Base-by-base conservation (phyloP, 2,113 vertebrate genomes). In the Desmodus rotundus region DNA sequence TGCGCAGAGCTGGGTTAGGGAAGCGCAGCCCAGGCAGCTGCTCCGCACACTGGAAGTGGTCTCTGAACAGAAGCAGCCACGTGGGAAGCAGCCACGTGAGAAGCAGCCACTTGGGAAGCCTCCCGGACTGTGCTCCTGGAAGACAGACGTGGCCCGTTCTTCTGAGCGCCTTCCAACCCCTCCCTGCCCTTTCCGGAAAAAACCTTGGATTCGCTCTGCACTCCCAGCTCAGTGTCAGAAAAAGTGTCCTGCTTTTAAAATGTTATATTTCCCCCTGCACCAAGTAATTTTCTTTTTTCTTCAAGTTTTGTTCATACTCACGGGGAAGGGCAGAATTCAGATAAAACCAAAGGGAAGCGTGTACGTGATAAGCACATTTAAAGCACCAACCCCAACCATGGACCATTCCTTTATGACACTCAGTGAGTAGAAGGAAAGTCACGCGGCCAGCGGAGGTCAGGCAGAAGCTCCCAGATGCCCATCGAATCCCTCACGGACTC, bases 301-400 rank as follows among this genome's bases (percentile, higher is more conserved):
- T 70, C 82, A 94, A 31, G 38, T 86, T 94, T 56, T 52, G 24
- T 81, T 74, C 85, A 50, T 90, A 24, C 11, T 85, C 54, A 43
- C 22, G 16, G 45, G 12, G n/a, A 94, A 72, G 70, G n/a, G 12
- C 41, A 70, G n/a, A 78, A 77, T 47, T 19, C 41, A 80, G 63
- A 33, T 72, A 45, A 80, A 84, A 78, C 7, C 33, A 38, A 26
- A 92, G 77, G 7, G 24, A 86, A 43, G 4, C 31, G 73, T 19
- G 26, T 41, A 50, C n/a, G n/a, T n/a, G n/a, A 22, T 43, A 80
- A 78, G 24, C 28, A 68, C 63, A 93, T 41, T 47, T 43, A 54
- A 72, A 91, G 47, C 70, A 33, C 38, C 78, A 74, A 24, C 36
- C 3, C 28, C 7, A 26, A 10, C 28, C 65, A 58, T 38, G 45